Evolutionary conservation across 2,888 invertebrate species (phyloP), one percentile per base, ranked within the genome.

Genomic region (Eilema depressum): DNA sequence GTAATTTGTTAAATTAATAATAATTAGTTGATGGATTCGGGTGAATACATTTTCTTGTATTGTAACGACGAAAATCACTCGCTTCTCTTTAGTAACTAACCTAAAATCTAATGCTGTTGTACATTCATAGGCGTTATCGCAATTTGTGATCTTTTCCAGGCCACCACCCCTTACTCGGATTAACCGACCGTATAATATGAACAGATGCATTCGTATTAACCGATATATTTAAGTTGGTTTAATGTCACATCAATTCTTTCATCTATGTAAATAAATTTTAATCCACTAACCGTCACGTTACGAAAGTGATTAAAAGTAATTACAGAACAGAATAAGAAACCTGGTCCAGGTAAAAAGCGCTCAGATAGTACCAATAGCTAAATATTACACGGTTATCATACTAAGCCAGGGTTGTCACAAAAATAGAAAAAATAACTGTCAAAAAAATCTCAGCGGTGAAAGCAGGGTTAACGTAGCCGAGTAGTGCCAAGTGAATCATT

Each of bases 401-500:
- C 7, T 5, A 20, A 53, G 53, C n/a, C 53, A 53, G 53, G n/a
- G 8, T 7, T 47, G 47, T 20, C 47, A 20, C 20, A 47, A 47
- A 47, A 41, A 47, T 20, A 53, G n/a, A n/a, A 53, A 4, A 53
- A n/a, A 53, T 53, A 53, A n/a, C 53, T 10, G n/a, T n/a, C n/a
- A n/a, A n/a, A 53, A 47, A n/a, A 53, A 53, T 53, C n/a, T 53
- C n/a, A 10, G 2, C n/a, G 53, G 53, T 47, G 20, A 53, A 53
- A 53, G 53, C 53, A n/a, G 53, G 2, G n/a, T n/a, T n/a, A 53
- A n/a, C 53, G n/a, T 53, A 53, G 10, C n/a, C 53, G 53, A 53
- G 53, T n/a, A 53, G n/a, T n/a, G 53, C 10, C 53, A 53, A 53
- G 53, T 53, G 53, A 53, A 53, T n/a, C 53, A 53, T 53, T 53